Conservation (phyloP, 2,797 vertebrate species). For the Clamator glandarius region DNA sequence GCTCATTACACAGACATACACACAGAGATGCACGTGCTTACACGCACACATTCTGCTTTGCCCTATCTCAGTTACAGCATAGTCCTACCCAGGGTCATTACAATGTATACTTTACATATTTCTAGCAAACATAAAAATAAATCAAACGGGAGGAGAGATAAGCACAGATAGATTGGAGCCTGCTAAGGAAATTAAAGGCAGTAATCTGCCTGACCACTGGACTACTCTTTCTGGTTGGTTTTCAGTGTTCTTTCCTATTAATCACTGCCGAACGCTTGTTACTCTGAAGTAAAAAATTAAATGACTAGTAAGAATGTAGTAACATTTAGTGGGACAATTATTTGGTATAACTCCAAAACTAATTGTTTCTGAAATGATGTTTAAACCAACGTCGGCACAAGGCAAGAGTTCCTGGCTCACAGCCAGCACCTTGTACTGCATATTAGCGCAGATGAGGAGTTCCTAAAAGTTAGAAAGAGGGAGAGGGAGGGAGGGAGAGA, state of each 20-base stretch:
- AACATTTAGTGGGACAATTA: constrained; percentile 66
- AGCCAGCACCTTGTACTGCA: constrained; percentile 77
- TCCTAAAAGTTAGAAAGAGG: constrained; percentile 73
- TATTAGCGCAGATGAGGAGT: constrained; percentile 69
- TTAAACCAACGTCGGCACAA: constrained; percentile 67
- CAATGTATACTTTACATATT: constrained; percentile 72
- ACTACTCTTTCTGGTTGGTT: constrained; percentile 17
- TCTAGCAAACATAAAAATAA: constrained; percentile 70
- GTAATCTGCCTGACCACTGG: constrained; percentile 7
- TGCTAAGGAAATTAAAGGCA: constrained; percentile 57
- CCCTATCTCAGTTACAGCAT: constrained; percentile 70
- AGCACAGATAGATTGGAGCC: constrained; percentile 75
- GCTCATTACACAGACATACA: not conserved
- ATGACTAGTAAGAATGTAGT: constrained; percentile 45
- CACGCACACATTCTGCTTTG: constrained; percentile 25
- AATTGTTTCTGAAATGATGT: constrained; percentile 73
- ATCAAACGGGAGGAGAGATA: constrained; percentile 71
- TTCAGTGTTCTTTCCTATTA: not conserved
- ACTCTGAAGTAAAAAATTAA: constrained; percentile 36
- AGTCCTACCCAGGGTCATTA: constrained; percentile 76
- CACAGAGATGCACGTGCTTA: not conserved
- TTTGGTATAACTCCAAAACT: constrained; percentile 68
- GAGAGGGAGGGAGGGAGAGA: constrained; percentile 28
- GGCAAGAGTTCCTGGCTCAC: constrained; percentile 62
- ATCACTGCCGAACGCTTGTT: not conserved